Evolutionary conservation across 2,888 invertebrate genomes (phyloP), one percentile per base, ranked within the genome.

Genomic region (Amaurobius ferox): DNA sequence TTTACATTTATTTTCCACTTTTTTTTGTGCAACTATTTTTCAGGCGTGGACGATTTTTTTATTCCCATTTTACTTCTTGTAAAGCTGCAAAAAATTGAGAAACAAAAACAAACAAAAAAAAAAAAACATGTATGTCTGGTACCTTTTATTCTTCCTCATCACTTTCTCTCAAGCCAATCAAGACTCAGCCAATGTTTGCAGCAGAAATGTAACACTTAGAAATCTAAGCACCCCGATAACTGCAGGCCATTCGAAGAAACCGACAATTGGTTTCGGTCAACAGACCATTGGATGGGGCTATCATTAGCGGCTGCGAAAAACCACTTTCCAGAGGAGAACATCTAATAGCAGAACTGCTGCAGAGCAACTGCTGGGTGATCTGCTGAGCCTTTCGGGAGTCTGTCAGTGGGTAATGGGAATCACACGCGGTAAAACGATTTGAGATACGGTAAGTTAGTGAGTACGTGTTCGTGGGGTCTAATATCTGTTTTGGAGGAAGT

Each of bases 241-340:
- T 83, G 83, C 83, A 26, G 30, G 44, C 76, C 83, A 83, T 83
- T 83, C 72, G 71, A 83, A 83, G 77, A 83, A 83, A 83, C 76
- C 83, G 76, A 77, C 76, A 76, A 70, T 77, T 77, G 68, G 76
- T 29, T 76, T 61, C 64, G 83, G 71, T 76, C 83, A 83, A 55
- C 64, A 68, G 77, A 77, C 76, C 83, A 77, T 83, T 77, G n/a
- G n/a, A 64, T 83, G n/a, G 64, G 77, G 55, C 35, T 55, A 35
- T 83, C 83, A 83, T 83, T 83, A 83, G 83, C 39, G 83, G 77
- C 70, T 81, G 48, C 68, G 64, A 55, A 55, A 55, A 55, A 55
- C 55, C 55, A 55, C 55, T 55, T 55, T 19, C 55, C 55, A 23
- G 23, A 23, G 55, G n/a, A 55, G 55, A 55, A 23, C 55, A 5